Evolutionary conservation across 2,113 vertebrate species (phyloP).

Genomic region (Mustela lutreola): DNA sequence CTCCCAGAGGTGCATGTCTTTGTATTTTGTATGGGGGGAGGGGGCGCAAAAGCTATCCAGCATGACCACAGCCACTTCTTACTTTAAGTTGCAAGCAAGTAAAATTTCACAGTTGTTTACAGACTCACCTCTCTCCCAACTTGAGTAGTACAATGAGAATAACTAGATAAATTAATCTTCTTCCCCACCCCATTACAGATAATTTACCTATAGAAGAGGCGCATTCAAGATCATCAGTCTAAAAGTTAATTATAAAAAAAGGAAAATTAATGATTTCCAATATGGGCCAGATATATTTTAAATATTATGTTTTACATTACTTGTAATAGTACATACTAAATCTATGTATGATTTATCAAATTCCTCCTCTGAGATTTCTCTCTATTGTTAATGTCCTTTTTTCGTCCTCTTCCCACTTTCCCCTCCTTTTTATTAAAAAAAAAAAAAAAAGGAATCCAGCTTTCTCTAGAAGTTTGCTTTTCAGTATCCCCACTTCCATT

Average conservation of each 20-base stretch:
- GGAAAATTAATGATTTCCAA: constrained; percentile 56
- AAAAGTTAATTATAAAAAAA: constrained; percentile 45
- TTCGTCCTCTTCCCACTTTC: neutral
- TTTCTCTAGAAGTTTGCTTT: constrained; percentile 64
- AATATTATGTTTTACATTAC: constrained; percentile 40
- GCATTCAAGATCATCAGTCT: constrained; percentile 1
- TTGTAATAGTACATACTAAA: constrained; percentile 40
- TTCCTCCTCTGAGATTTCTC: constrained; percentile 59
- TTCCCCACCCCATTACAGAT: constrained; percentile 10
- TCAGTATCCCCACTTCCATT: neutral
- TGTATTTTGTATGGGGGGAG: constrained; percentile 54
- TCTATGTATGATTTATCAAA: constrained; percentile 48
- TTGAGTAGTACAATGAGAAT: constrained; percentile 59
- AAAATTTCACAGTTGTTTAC: constrained; percentile 65
- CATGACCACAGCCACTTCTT: constrained; percentile 64
- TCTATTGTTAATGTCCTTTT: constrained; percentile 41
- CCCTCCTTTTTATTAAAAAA: neutral
- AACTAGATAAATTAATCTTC: constrained; percentile 50
- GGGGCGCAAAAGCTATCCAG: constrained; percentile 32
- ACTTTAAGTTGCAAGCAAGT: constrained; percentile 54
- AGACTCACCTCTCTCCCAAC: constrained; percentile 61
- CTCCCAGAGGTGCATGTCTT: constrained; percentile 61
- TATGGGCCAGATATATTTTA: constrained; percentile 35
- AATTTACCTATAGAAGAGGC: constrained; percentile 31
- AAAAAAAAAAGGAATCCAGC: neutral